phyloP scores from a whole-genome alignment of 2,113 vertebrate genomes.

The Saimiri boliviensis region DNA sequence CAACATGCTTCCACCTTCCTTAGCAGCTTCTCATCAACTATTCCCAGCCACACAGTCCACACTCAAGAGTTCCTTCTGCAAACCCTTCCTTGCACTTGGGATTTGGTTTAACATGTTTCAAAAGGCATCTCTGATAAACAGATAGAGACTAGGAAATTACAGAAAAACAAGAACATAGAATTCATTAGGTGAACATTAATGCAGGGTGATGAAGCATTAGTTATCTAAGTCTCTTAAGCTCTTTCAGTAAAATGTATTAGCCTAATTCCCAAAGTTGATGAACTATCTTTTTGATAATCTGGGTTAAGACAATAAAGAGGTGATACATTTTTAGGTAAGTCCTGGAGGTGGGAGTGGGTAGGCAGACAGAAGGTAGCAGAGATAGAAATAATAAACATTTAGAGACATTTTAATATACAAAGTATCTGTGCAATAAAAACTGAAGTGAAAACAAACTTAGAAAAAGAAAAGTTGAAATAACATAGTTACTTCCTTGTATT shows the following conservation, averaged over 20 bases:
- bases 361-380: not conserved
- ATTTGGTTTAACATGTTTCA: not conserved
- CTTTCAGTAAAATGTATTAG: not conserved
- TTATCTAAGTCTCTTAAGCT: not conserved
- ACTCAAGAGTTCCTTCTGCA: not conserved
- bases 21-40: not conserved
- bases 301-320: not conserved
- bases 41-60: not conserved
- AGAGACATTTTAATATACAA: not conserved
- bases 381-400: not conserved
- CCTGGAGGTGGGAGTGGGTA: not conserved
- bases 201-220: not conserved
- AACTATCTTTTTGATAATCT: not conserved
- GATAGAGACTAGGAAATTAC: not conserved
- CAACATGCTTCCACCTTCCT: not conserved
- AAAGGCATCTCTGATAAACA: not conserved
- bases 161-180: not conserved
- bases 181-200: not conserved
- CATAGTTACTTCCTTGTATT: not conserved
- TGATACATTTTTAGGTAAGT: not conserved
- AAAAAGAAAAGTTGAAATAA: not conserved
- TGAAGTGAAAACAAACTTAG: not conserved
- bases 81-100: not conserved
- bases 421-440: slow-evolving; percentile 3
- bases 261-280: not conserved